A percentile compares a stretch with the other conserved stretches of the same genome.
These are phyloP conservation scores for Pelagia noctiluca DNA, from an alignment of 30 jellyfish, hydroid and myxozoan genomes.

Conservation along the genomic window DNA sequence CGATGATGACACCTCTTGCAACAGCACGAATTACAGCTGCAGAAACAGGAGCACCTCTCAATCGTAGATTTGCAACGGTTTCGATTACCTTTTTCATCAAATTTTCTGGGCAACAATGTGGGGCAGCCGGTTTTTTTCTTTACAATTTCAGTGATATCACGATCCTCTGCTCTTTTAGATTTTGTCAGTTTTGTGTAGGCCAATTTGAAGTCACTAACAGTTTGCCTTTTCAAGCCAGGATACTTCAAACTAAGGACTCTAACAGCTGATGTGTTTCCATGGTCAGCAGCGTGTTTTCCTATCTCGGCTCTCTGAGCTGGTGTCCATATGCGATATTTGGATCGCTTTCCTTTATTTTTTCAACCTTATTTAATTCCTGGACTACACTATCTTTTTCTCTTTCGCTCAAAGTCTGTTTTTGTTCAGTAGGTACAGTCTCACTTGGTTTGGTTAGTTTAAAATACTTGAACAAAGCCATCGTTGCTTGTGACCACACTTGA, in stretches of 20 bases:
- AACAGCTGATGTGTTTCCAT: conserved; percentile 14
- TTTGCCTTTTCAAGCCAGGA: conserved; percentile 25
- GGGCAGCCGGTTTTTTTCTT: conserved; percentile 58
- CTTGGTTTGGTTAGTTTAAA: conserved; percentile 58
- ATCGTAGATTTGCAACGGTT: conserved; percentile 44
- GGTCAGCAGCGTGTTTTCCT: conserved; percentile 2
- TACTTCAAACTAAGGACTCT: not conserved
- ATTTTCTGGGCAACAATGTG: conserved; percentile 55
- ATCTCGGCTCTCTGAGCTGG: conserved; percentile 23
- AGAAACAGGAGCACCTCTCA: conserved; percentile 56
- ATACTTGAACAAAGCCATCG: conserved; percentile 62
- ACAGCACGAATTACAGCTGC: conserved; percentile 57
- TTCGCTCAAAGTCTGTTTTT: conserved; percentile 36
- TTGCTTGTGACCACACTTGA: conserved; percentile 54
- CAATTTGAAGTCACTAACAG: conserved; percentile 34
- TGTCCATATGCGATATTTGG: conserved; percentile 26
- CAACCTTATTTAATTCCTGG: conserved; percentile 46
- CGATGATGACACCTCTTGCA: conserved; percentile 49
- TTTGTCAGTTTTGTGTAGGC: not conserved
- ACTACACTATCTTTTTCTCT: conserved; percentile 62
- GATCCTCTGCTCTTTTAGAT: conserved; percentile 10
- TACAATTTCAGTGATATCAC: conserved; percentile 30
- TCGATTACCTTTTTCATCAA: conserved; percentile 48
- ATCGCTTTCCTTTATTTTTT: conserved; percentile 44
- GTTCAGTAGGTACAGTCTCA: conserved; percentile 48